These are phyloP conservation scores for Bilobella aurantiaca DNA, from an alignment of 1,140 invertebrate genomes.

Conservation along the genomic window DNA sequence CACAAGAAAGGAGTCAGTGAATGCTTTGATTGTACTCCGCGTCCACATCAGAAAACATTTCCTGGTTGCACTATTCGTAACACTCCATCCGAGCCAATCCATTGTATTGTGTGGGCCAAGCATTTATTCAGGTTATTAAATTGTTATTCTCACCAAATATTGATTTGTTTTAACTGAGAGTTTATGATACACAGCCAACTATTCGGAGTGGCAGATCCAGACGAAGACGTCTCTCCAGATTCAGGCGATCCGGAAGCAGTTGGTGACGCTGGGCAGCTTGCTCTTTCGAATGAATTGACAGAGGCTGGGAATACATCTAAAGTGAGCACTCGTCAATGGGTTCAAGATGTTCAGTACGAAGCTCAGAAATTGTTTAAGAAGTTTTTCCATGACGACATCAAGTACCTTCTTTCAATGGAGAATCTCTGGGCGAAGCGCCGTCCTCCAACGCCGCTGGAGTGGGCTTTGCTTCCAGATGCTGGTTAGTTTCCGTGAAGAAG, in stretches of 20 bases:
- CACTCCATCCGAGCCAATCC: constrained; percentile 97
- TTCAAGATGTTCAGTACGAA: constrained; percentile 70
- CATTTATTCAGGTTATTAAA: constrained; percentile 82
- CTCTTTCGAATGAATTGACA: constrained; percentile 41
- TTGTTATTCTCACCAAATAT: background rate
- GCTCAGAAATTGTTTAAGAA: constrained; percentile 72
- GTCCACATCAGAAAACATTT: constrained; percentile 81
- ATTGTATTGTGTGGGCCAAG: constrained; percentile 99
- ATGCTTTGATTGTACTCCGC: constrained; percentile 94
- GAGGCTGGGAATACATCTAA: constrained; percentile 49
- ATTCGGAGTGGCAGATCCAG: constrained; percentile 89
- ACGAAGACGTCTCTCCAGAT: constrained; percentile 97
- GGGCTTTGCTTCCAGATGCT: constrained; percentile 54
- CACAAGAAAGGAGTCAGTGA: constrained; percentile 81
- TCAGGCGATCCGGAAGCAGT: constrained; percentile 79
- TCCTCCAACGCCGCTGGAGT: constrained; percentile 69
- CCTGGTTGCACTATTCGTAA: constrained; percentile 98
- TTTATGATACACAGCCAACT: constrained; percentile 63
- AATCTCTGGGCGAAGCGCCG: constrained; percentile 83
- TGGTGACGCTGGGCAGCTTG: constrained; percentile 48
- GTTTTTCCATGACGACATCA: constrained; percentile 90
- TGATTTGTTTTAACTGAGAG: too few species aligned
- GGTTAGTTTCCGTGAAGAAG: too few species aligned
- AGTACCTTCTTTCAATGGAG: constrained; percentile 87
- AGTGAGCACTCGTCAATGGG: constrained; percentile 83